Percentiles rank a stretch among this genome's conserved stretches.
Evolutionary conservation across 1,140 invertebrate genomes (phyloP).

Genomic region (Acromyrmex charruanus): DNA sequence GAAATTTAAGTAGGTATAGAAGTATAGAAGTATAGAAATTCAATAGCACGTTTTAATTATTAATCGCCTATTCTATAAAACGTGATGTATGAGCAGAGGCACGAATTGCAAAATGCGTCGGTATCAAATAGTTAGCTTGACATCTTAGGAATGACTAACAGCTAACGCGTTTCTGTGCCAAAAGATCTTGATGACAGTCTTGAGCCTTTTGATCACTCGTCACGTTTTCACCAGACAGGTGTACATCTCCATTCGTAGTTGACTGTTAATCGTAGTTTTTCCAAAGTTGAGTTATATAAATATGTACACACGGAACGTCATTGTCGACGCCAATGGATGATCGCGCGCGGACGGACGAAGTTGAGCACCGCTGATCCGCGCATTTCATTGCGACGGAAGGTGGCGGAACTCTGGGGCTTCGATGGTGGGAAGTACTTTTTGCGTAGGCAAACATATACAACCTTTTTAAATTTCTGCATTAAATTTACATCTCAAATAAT

Average conservation of each 20-base stretch:
- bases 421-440: background rate
- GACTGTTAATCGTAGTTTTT: conserved; percentile 34
- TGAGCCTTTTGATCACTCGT: conserved; percentile 24
- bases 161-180: background rate
- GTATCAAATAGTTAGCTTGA: background rate
- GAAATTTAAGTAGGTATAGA: background rate
- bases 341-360: conserved; percentile 28
- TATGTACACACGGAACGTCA: background rate
- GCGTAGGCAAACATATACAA: conserved; percentile 16
- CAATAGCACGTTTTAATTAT: background rate
- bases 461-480: conserved; percentile 23
- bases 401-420: background rate
- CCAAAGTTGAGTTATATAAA: conserved; percentile 18
- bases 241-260: background rate
- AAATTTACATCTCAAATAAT: conserved; percentile 36
- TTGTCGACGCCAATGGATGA: background rate
- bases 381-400: conserved; percentile 24
- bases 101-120: conserved; percentile 9
- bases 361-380: conserved; percentile 37
- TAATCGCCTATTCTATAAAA: background rate
- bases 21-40: background rate
- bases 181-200: conserved; percentile 1
- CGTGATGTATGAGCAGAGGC: background rate
- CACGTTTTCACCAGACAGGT: conserved; percentile 17
- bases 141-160: conserved; percentile 1